phyloP scores from a whole-genome alignment of 2,113 vertebrate genomes.

The Caloenas nicobarica region DNA sequence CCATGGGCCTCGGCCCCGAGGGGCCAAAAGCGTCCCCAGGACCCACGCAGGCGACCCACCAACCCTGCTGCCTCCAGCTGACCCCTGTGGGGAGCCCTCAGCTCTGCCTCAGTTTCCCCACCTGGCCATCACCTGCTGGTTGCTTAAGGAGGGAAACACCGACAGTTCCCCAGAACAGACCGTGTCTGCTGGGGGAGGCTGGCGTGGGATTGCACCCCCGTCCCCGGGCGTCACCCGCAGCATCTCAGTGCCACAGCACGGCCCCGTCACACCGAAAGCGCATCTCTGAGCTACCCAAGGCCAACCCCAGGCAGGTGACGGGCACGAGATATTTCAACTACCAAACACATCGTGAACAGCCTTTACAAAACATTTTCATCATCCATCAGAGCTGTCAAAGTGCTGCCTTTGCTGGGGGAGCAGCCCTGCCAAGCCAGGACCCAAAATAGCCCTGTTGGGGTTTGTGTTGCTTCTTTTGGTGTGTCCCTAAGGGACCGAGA shows the following conservation, averaged over 20 bases:
- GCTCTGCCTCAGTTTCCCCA: neutral
- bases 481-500: neutral
- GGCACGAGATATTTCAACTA: neutral
- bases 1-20: neutral
- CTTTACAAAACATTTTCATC: neutral
- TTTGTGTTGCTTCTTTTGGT: neutral
- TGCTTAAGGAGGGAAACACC: neutral
- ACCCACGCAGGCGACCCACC: neutral
- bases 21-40: neutral
- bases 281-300: neutral
- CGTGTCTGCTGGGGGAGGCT: fast-evolving
- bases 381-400: neutral
- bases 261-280: neutral
- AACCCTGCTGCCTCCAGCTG: neutral
- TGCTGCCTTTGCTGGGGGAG: neutral
- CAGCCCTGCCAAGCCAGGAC: neutral
- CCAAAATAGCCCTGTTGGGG: neutral
- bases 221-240: neutral
- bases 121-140: neutral
- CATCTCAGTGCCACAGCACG: fast-evolving
- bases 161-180: neutral
- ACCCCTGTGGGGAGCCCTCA: neutral
- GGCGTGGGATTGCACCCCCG: neutral
- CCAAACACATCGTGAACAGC: fast-evolving
- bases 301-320: fast-evolving